These are phyloP conservation scores for Ptyas mucosa DNA, from an alignment of 2,113 vertebrate genomes.

Conservation along the genomic window DNA sequence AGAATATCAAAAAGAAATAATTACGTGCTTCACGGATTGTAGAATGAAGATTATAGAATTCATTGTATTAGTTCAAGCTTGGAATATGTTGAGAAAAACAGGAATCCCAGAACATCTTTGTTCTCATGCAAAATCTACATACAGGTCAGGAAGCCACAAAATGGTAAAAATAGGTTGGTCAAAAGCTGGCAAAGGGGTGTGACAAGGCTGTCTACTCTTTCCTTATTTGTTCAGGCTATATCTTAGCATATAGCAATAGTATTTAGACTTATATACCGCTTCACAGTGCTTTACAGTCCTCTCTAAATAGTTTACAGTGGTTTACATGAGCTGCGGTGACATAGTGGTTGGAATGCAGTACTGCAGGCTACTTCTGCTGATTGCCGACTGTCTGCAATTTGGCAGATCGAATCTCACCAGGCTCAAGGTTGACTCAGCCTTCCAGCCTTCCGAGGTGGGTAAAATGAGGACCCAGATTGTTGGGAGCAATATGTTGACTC, in stretches of 20 bases:
- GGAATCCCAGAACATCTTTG: neutral
- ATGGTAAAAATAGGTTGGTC: neutral
- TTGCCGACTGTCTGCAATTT: too few species aligned
- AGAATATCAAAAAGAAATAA: neutral
- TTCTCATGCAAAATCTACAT: neutral
- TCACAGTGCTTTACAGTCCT: too few species aligned
- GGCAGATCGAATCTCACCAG: too few species aligned
- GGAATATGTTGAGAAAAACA: neutral
- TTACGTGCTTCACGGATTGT: neutral
- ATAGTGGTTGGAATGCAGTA: too few species aligned
- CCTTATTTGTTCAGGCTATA: neutral
- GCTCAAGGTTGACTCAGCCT: too few species aligned
- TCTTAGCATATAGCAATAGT: neutral
- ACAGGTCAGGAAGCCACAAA: neutral
- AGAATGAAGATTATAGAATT: neutral
- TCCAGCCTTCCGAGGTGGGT: too few species aligned
- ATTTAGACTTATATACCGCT: too few species aligned
- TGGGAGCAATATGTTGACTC: too few species aligned
- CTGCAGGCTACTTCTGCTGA: too few species aligned
- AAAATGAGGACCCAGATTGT: too few species aligned
- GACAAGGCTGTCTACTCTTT: neutral
- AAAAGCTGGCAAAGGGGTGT: neutral
- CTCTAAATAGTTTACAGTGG: too few species aligned
- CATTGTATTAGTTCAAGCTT: neutral
- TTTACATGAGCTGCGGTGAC: too few species aligned